A percentile compares a stretch with the other conserved stretches of the same genome.
These are phyloP conservation scores for Hemiscyllium ocellatum DNA, from an alignment of 2,113 vertebrate genomes.

Conservation along the genomic window DNA sequence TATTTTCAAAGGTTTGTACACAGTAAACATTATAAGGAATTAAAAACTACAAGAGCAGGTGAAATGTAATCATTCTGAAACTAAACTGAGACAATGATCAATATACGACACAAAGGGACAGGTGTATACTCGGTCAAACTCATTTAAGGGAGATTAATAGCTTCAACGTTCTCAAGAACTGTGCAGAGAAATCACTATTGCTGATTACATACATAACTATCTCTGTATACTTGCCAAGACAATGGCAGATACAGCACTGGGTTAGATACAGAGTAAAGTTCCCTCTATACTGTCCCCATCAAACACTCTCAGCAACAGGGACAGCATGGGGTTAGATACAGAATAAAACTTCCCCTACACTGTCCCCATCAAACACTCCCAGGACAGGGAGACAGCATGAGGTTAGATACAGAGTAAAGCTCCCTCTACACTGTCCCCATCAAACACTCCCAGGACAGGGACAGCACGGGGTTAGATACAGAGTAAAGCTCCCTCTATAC, in stretches of 20 bases:
- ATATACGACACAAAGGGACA: background rate
- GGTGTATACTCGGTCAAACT: background rate
- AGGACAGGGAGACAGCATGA: too few relatives aligned
- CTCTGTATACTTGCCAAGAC: background rate
- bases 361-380: too few relatives aligned
- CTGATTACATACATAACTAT: background rate
- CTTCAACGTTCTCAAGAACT: background rate
- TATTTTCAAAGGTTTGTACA: too few relatives aligned
- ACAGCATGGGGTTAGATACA: too few relatives aligned
- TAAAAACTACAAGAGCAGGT: background rate
- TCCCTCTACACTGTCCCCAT: too few relatives aligned
- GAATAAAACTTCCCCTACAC: too few relatives aligned
- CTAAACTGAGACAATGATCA: background rate
- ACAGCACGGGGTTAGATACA: too few relatives aligned
- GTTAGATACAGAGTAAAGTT: background rate
- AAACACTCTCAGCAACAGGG: background rate
- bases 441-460: too few relatives aligned
- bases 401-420: too few relatives aligned
- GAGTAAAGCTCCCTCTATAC: too few relatives aligned
- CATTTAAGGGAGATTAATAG: background rate
- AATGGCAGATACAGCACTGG: background rate
- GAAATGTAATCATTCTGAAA: background rate
- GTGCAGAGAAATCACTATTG: background rate
- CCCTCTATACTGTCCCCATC: too few relatives aligned
- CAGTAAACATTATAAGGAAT: background rate